Base-by-base conservation (phyloP, 2,888 invertebrate genomes). In the Busseola fusca region DNA sequence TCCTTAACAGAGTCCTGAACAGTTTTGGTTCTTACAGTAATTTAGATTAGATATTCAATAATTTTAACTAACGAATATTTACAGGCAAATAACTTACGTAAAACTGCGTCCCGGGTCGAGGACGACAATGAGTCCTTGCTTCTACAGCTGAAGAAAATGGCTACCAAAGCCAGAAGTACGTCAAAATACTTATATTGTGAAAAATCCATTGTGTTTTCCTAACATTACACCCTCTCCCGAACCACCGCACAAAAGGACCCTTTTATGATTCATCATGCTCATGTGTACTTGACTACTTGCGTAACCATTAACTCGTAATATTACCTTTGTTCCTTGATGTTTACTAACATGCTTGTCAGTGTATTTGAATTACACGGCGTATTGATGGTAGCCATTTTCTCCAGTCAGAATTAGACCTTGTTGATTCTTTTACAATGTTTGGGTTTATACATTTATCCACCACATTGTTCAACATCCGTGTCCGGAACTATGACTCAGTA, bases 101-200 rank as follows among this genome's bases (percentile, higher is more conserved):
- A 98, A 96, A 98, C 98, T 96, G 97, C 98, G 91, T 97, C 98
- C 91, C 97, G 99, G 90, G 97, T 99, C 92, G 99, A 99, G 96
- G 98, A 99, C 93, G 99, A 99, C 96, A 99, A 99, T 96, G 99
- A 99, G 95, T 98, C 98, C 87, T 96, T 99, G 95, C 97, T 98
- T 95, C 97, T 98, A 96, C 99, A 99, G 97, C 97, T 99, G 96
- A 98, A 98, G 97, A 99, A 99, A 97, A 98, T 99, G 97, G 98
- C 98, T 96, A 97, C 97, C 94, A 97, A 97, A 96, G 97, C 97
- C 96, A 97, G 97, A 97, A 97, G 97, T 97, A 97, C 95, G 97
- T 97, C 93, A 89, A 89, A 90, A 87, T 87, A 90, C 89, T 90
- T 91, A 87, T 91, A 87, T 92, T 93, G 90, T 93, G 90, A 88